Evolutionary conservation across 2,888 invertebrate species (phyloP), one percentile per base, ranked within the genome.

Genomic region (Cecidostiba fungosa): DNA sequence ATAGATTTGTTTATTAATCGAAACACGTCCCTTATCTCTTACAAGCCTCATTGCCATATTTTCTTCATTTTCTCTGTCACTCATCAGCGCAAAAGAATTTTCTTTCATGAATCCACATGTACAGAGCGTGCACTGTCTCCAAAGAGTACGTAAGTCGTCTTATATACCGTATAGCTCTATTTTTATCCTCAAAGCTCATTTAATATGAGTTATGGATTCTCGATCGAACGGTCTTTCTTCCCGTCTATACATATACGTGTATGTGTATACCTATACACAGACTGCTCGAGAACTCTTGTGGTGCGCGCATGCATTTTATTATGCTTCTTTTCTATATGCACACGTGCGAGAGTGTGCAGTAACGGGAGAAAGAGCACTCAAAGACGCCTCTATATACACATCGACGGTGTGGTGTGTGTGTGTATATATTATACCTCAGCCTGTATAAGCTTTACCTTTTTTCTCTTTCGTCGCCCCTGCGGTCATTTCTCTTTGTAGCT

Each of bases 141-240:
- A 0, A 8, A n/a, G 5, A 6, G 1, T 5, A n/a, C n/a, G 4
- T n/a, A n/a, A n/a, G n/a, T n/a, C 54, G 8, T 23, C 54, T 59
- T 59, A 59, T n/a, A n/a, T n/a, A 0, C 23, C 16, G 14, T 32
- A 4, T 26, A 23, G 76, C 54, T 76, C 32, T 54, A 76, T 76
- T 76, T 76, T 76, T 76, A 76, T 54, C 32, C 12, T 10, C 59
- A 4, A 12, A n/a, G 32, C 74, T 76, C 59, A 85, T 77, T 77
- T 81, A 78, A 78, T 87, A 87, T 89, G 87, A 90, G 90, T 89
- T 89, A 90, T 89, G 88, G 90, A 91, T 89, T 87, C 77, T 39
- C 88, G 90, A 89, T 90, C 88, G 89, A 89, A 89, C 19, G n/a
- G 54, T n/a, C 23, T 59, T n/a, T 59, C n/a, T n/a, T 59, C 54